phyloP scores from a whole-genome alignment of 2,113 vertebrate species.

The Cryptotis parvus region DNA sequence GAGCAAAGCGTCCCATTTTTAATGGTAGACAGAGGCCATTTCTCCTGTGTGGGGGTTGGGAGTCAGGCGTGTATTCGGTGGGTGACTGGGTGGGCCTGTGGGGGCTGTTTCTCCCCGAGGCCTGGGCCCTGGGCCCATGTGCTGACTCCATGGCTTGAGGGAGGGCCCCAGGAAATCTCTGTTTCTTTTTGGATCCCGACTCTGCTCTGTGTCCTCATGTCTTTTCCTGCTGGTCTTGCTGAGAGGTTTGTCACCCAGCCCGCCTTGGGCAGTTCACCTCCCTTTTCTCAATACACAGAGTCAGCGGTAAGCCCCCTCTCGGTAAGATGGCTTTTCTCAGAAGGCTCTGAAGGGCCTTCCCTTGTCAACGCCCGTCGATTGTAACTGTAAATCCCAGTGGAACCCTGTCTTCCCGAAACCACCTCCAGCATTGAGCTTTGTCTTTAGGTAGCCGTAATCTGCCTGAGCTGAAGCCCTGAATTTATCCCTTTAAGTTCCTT shows the following conservation, averaged over 20 bases:
- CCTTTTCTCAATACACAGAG: no score
- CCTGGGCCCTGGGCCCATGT: not conserved
- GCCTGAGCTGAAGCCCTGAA: not conserved
- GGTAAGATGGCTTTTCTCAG: not conserved
- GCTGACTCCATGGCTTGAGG: not conserved
- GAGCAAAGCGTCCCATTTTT: not conserved
- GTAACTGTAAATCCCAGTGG: not conserved
- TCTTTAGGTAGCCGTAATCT: not conserved
- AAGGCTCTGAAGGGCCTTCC: not conserved
- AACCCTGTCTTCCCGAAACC: not conserved
- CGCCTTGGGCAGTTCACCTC: no score
- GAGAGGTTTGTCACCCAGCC: no score
- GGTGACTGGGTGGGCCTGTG: not conserved
- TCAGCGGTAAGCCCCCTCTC: not conserved
- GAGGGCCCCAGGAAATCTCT: not conserved
- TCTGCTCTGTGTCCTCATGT: no score
- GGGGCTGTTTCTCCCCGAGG: not conserved
- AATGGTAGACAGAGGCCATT: not conserved
- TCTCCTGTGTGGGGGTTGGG: rapidly evolving
- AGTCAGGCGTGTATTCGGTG: not conserved
- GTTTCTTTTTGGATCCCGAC: not conserved
- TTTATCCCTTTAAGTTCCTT: not conserved
- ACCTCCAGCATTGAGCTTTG: no score
- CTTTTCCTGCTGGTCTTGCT: no score
- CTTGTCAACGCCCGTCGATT: not conserved